phyloP scores from a whole-genome alignment of 2,797 vertebrate species.

The Petrocephalus sullivani region DNA sequence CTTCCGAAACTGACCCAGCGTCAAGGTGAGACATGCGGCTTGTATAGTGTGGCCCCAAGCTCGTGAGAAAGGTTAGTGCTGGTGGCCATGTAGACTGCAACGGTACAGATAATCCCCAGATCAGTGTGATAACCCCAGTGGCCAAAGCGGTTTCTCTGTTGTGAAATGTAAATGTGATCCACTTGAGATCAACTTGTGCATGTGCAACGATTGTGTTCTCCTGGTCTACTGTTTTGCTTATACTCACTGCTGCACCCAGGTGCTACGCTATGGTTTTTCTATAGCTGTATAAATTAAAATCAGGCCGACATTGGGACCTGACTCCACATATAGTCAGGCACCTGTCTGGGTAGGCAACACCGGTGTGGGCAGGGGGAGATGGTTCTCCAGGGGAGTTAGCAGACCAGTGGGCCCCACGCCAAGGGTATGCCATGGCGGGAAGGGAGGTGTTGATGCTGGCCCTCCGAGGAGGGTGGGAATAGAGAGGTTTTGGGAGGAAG shows the following conservation, averaged over 20 bases:
- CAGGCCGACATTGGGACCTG: not conserved
- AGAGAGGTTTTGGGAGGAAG: conserved; percentile 52
- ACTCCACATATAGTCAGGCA: not conserved
- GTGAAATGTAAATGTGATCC: not conserved
- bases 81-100: not conserved
- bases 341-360: conserved; percentile 47
- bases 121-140: not conserved
- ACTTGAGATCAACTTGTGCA: not conserved
- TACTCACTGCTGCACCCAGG: not conserved
- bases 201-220: not conserved
- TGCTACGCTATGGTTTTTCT: not conserved
- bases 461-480: conserved; percentile 64
- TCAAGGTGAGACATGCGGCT: not conserved
- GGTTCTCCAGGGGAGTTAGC: conserved; percentile 61
- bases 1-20: not conserved
- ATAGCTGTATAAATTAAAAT: not conserved
- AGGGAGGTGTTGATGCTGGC: conserved; percentile 50
- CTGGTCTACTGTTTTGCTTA: not conserved
- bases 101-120: not conserved
- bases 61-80: not conserved
- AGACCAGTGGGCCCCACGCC: conserved; percentile 59
- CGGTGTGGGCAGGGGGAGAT: conserved; percentile 52
- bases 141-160: not conserved
- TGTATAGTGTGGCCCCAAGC: not conserved
- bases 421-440: conserved; percentile 57